A percentile compares a stretch with the other conserved stretches of the same genome.
Conservation (phyloP, 2,888 invertebrate species). For the Hermaeophaga mercurialis region DNA sequence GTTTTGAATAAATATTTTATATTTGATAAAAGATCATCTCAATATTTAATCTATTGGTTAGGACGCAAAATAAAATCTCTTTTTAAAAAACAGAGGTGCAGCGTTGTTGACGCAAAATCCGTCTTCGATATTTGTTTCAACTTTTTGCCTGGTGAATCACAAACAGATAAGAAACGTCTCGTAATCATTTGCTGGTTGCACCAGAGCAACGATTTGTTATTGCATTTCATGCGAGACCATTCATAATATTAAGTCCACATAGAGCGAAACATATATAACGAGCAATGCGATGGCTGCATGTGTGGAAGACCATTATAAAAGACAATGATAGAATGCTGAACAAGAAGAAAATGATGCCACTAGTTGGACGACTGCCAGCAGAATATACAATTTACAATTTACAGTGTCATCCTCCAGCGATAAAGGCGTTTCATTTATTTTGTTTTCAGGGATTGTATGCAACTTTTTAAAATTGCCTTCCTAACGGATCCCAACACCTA, state of each 20-base stretch:
- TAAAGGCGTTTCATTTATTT: constrained; percentile 11
- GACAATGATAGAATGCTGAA: constrained; percentile 24
- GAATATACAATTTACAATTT: constrained; percentile 16
- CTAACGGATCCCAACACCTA: no score
- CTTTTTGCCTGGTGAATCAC: not conserved
- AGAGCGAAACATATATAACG: constrained; percentile 27
- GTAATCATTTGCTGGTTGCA: constrained; percentile 1
- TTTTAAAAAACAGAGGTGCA: no score
- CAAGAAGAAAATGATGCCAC: constrained; percentile 26
- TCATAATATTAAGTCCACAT: constrained; percentile 27
- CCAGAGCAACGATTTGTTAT: constrained; percentile 9
- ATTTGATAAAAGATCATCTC: no score
- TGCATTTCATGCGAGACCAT: constrained; percentile 16
- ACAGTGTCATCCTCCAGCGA: constrained; percentile 4
- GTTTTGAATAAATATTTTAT: no score
- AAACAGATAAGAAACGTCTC: constrained; percentile 6
- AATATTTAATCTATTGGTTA: no score
- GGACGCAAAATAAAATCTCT: no score
- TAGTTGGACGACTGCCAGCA: constrained; percentile 29
- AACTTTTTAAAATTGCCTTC: no score
- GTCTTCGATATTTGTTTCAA: no score
- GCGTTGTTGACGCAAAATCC: no score
- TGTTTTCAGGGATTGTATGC: not conserved
- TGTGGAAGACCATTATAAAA: constrained; percentile 28
- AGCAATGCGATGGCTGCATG: constrained; percentile 21